Evolutionary conservation across 2,888 invertebrate species (phyloP).

Genomic region (Embidobia sp.): DNA sequence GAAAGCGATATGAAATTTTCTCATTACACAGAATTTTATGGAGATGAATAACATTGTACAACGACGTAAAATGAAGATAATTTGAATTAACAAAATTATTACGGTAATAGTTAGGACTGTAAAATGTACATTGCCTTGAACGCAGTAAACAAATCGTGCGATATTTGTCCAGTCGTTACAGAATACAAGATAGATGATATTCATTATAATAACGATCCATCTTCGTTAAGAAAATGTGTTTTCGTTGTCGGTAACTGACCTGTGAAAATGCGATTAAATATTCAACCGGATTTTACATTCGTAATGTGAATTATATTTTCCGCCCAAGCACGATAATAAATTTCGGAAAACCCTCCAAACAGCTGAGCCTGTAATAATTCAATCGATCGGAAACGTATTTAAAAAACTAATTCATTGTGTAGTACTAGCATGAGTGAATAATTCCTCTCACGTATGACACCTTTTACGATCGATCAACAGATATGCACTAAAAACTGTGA

Average conservation of each 20-base stretch:
- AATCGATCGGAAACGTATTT: too few species aligned
- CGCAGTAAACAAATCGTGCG: conserved; percentile 3
- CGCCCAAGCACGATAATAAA: background rate
- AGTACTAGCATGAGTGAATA: conserved; percentile 27
- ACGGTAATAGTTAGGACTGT: too few species aligned
- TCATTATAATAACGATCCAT: conserved; percentile 48
- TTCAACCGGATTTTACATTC: conserved; percentile 20
- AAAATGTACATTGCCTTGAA: background rate
- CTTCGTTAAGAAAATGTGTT: conserved; percentile 43
- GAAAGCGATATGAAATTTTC: too few species aligned
- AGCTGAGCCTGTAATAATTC: background rate
- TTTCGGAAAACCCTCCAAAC: conserved; percentile 1
- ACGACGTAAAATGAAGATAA: too few species aligned
- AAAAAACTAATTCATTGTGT: too few species aligned
- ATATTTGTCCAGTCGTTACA: conserved; percentile 33
- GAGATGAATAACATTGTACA: too few species aligned
- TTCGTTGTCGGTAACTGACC: conserved; percentile 38
- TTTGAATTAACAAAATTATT: too few species aligned
- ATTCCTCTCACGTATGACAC: conserved; percentile 39
- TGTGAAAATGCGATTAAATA: conserved; percentile 37
- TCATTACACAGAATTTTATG: too few species aligned
- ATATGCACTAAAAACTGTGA: conserved; percentile 24
- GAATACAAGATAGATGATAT: conserved; percentile 30
- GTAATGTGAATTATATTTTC: conserved; percentile 10
- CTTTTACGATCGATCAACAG: conserved; percentile 44